Percentiles rank a stretch among this genome's conserved stretches.
Evolutionary conservation across 2,888 invertebrate species (phyloP).

Genomic region (Linnaemya vulpina): DNA sequence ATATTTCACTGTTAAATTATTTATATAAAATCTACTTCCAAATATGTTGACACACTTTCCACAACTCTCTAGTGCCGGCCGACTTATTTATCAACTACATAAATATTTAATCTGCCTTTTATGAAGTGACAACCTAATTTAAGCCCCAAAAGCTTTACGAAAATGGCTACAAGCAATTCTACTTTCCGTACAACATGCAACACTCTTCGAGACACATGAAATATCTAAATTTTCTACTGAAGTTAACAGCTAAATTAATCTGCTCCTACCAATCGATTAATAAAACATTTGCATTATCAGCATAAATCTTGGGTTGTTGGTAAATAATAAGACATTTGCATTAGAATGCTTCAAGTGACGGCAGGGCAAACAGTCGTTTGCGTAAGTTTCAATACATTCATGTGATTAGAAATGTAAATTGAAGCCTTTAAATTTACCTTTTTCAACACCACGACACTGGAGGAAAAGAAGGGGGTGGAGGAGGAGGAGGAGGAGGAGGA

Average conservation of each 20-base stretch:
- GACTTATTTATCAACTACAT: not conserved
- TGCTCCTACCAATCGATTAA: conserved; percentile 55
- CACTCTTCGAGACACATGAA: not conserved
- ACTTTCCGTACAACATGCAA: not conserved
- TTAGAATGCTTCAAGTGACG: not conserved
- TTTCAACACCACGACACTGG: conserved; percentile 14
- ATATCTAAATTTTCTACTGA: not conserved
- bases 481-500: not conserved
- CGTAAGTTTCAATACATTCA: not conserved
- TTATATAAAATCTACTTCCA: not conserved
- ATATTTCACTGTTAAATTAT: not conserved
- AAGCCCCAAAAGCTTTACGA: conserved; percentile 22
- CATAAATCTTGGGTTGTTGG: conserved; percentile 4
- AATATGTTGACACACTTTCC: conserved; percentile 5
- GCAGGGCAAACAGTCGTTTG: not conserved
- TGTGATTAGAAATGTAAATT: conserved; percentile 26
- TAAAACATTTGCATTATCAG: conserved; percentile 64
- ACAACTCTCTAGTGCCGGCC: not conserved
- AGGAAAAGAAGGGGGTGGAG: not conserved
- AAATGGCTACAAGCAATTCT: not conserved
- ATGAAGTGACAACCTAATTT: conserved; percentile 32
- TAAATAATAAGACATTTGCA: conserved; percentile 33
- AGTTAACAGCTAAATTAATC: conserved; percentile 31
- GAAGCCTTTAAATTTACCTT: conserved; percentile 52
- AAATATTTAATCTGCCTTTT: not conserved